Conservation (phyloP, 2,888 invertebrate species). For the Pseudanteris insignis region DNA sequence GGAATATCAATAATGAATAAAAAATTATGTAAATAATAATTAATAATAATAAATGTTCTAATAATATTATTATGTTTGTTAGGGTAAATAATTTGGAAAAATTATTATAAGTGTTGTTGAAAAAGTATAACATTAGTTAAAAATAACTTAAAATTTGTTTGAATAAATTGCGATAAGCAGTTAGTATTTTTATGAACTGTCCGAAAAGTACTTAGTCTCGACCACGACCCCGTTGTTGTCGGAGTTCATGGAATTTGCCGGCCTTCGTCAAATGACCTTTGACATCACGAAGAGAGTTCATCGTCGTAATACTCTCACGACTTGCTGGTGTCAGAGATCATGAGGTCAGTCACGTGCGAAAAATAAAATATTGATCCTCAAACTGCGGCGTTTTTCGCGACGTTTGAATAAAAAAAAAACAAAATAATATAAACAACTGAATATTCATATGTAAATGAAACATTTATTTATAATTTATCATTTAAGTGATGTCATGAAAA, state of each 20-base stretch:
- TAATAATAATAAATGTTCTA: too few relatives aligned
- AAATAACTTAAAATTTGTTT: too few relatives aligned
- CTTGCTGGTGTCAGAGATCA: conserved; percentile 44
- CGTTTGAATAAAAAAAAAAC: not conserved
- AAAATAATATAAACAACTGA: not conserved
- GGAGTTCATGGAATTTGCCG: conserved; percentile 49
- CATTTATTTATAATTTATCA: too few relatives aligned
- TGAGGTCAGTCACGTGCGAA: conserved; percentile 41
- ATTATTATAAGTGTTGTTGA: too few relatives aligned
- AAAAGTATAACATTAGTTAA: too few relatives aligned
- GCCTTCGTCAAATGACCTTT: conserved; percentile 43
- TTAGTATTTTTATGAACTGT: conserved; percentile 4
- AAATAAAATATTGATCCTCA: conserved; percentile 40
- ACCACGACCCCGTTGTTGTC: conserved; percentile 41
- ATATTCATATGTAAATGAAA: too few relatives aligned
- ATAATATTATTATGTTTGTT: too few relatives aligned
- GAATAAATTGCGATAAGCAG: not conserved
- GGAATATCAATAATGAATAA: too few relatives aligned
- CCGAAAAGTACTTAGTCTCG: conserved; percentile 38
- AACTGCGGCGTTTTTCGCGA: conserved; percentile 22
- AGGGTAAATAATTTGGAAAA: too few relatives aligned
- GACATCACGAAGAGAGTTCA: conserved; percentile 45
- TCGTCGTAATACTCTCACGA: conserved; percentile 46
- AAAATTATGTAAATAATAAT: too few relatives aligned
- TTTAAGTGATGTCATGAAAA: too few relatives aligned